Conservation (phyloP, 2,888 invertebrate genomes). For the Hymenopus coronatus region DNA sequence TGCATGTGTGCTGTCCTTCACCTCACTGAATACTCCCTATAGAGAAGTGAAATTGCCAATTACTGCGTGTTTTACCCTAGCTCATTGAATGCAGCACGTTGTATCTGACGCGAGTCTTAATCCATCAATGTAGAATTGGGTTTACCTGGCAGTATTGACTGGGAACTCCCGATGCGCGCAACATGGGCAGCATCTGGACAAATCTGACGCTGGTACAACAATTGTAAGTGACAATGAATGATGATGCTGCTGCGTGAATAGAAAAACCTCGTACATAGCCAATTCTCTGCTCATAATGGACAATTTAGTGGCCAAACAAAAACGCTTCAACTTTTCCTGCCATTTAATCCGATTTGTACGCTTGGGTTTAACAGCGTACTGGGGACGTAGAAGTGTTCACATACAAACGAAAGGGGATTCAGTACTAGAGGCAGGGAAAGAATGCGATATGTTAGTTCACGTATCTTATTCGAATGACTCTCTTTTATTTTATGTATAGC, state of each 20-base stretch:
- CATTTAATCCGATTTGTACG: background rate
- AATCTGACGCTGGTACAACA: background rate
- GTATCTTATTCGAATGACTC: no score
- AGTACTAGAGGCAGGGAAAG: no score
- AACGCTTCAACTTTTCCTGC: background rate
- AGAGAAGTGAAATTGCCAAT: background rate
- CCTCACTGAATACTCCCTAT: no score
- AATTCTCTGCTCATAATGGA: background rate
- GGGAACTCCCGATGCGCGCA: background rate
- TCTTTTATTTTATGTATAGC: no score
- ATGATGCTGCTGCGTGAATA: background rate
- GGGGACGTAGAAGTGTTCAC: no score
- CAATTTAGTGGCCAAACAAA: background rate
- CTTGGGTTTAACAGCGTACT: background rate
- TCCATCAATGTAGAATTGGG: background rate
- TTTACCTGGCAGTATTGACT: background rate
- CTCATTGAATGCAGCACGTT: background rate
- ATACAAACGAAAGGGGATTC: no score
- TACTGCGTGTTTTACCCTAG: background rate
- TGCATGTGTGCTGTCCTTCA: no score
- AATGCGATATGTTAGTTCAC: no score
- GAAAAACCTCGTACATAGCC: background rate
- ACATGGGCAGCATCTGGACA: background rate
- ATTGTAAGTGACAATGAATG: background rate
- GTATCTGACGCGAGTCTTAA: background rate